phyloP scores from a whole-genome alignment of 2,888 invertebrate genomes.

The Sturmia bella region DNA sequence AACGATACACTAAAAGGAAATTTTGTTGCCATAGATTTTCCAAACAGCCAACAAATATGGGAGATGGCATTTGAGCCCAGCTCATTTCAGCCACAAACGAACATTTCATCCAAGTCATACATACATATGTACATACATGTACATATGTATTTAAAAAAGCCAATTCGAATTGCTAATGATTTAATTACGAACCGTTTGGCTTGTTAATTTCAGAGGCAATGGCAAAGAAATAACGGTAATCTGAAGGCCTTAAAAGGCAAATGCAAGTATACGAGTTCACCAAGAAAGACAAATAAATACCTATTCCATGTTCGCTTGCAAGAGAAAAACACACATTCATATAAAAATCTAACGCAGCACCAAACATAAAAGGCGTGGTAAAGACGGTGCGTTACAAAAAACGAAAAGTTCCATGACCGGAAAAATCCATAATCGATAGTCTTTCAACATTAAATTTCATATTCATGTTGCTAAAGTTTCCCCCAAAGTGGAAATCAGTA shows the following conservation, averaged over 20 bases:
- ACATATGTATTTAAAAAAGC: slow-evolving; percentile 15
- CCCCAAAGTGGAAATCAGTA: background rate
- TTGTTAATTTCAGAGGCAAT: slow-evolving; percentile 39
- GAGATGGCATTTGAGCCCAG: slow-evolving; percentile 59
- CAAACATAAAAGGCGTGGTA: slow-evolving; percentile 63
- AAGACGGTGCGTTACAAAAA: slow-evolving; percentile 14
- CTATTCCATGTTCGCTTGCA: background rate
- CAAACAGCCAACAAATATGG: slow-evolving; percentile 23
- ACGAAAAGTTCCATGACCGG: slow-evolving; percentile 38
- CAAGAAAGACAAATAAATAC: background rate
- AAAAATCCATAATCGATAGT: slow-evolving; percentile 60
- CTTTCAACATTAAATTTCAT: slow-evolving; percentile 1
- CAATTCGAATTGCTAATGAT: slow-evolving; percentile 39
- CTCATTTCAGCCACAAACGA: slow-evolving; percentile 47
- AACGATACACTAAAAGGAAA: slow-evolving; percentile 36
- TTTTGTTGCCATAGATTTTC: slow-evolving; percentile 64
- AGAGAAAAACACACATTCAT: background rate
- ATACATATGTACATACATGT: too few species aligned
- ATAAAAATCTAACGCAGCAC: slow-evolving; percentile 38
- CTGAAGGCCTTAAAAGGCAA: slow-evolving; percentile 46
- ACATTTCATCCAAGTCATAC: slow-evolving; percentile 29
- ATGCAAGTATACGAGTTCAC: background rate
- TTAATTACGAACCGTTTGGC: slow-evolving; percentile 62
- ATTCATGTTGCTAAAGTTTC: background rate
- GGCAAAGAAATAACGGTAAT: slow-evolving; percentile 54